A percentile compares a stretch with the other conserved stretches of the same genome.
phyloP scores from a whole-genome alignment of 1,140 invertebrate species.

The Drosophila punjabiensis region DNA sequence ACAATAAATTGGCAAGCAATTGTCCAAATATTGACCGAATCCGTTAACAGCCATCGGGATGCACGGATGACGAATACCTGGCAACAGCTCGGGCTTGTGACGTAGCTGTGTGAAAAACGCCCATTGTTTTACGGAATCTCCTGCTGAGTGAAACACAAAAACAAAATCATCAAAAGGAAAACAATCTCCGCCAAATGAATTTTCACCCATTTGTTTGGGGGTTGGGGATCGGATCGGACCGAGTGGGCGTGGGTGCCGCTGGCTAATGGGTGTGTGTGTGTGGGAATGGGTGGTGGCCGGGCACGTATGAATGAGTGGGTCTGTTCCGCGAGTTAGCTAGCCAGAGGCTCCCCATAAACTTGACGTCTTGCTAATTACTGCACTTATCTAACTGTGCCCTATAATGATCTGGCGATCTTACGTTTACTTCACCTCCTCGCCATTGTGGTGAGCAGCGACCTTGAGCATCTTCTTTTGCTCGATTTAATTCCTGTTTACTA shows the following conservation, averaged over 20 bases:
- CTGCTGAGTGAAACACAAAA: conserved; percentile 38
- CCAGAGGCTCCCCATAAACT: conserved; percentile 6
- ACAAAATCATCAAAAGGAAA: conserved; percentile 26
- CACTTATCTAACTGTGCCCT: conserved; percentile 33
- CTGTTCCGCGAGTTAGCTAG: conserved; percentile 18
- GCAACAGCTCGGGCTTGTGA: conserved; percentile 32
- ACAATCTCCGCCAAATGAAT: conserved; percentile 22
- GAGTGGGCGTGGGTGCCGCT: conserved; percentile 13
- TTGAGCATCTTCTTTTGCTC: not conserved
- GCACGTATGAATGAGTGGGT: conserved; percentile 46
- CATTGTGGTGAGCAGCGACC: not conserved
- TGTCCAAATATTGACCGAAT: conserved; percentile 63
- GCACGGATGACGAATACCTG: conserved; percentile 24
- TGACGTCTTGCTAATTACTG: conserved; percentile 14
- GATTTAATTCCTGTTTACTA: not conserved
- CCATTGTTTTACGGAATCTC: conserved; percentile 41
- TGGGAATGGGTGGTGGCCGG: conserved; percentile 13
- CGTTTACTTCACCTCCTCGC: not conserved
- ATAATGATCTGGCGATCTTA: conserved; percentile 15
- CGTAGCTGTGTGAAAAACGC: conserved; percentile 39
- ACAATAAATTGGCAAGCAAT: conserved; percentile 52
- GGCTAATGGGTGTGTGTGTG: conserved; percentile 14
- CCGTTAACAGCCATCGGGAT: conserved; percentile 34
- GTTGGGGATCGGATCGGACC: not conserved
- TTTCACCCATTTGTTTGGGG: conserved; percentile 9